Evolutionary conservation across 1,140 invertebrate genomes (phyloP).

Genomic region (Vanessa tameamea): DNA sequence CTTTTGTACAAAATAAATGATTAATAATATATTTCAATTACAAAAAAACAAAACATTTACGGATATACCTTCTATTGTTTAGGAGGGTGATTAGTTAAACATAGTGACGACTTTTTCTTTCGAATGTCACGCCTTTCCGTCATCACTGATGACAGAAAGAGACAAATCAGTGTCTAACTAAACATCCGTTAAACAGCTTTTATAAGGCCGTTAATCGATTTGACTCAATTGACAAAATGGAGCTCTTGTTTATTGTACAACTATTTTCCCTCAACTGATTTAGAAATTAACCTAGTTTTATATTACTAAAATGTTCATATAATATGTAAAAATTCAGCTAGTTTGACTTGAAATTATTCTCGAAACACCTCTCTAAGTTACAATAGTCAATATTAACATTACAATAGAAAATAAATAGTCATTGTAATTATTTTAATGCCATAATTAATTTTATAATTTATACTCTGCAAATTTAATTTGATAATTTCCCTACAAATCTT

Average conservation of each 20-base stretch:
- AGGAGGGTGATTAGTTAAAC: no score
- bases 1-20: background rate
- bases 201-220: background rate
- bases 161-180: no score
- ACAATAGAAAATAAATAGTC: constrained; percentile 39
- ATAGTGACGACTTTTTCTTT: no score
- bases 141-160: no score
- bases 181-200: no score
- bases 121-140: no score
- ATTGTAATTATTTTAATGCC: constrained; percentile 40
- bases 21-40: background rate
- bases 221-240: constrained; percentile 18
- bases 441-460: constrained; percentile 40
- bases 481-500: constrained; percentile 40
- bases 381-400: constrained; percentile 31
- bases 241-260: background rate
- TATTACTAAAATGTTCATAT: constrained; percentile 21
- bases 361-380: constrained; percentile 42
- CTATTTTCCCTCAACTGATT: constrained; percentile 23
- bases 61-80: background rate
- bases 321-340: constrained; percentile 31
- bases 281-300: constrained; percentile 27
- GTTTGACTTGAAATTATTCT: constrained; percentile 29
- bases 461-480: constrained; percentile 43
- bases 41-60: background rate